Percentiles rank a stretch among this genome's conserved stretches.
phyloP scores from a whole-genome alignment of 2,888 invertebrate species.

The Phortica magna region DNA sequence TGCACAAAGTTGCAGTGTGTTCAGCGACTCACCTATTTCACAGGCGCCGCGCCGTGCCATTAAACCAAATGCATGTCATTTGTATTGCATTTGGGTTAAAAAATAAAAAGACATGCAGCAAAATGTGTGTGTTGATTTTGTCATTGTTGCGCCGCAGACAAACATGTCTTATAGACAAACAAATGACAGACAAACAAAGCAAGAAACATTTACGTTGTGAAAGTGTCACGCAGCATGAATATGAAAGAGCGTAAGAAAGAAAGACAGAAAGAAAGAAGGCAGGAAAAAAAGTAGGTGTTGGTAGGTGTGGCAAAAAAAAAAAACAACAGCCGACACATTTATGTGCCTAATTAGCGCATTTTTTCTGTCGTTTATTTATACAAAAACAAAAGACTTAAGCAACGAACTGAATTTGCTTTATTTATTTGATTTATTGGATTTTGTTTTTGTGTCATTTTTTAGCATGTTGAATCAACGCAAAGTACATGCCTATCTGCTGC shows the following conservation, averaged over 20 bases:
- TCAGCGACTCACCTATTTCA: background rate
- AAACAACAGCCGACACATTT: too few species aligned
- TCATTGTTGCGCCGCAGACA: background rate
- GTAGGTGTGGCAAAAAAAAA: too few species aligned
- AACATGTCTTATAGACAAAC: background rate
- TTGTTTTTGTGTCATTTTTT: conserved; percentile 30
- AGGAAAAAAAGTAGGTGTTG: too few species aligned
- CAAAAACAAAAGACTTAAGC: conserved; percentile 50
- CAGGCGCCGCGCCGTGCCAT: background rate
- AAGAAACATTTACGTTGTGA: background rate
- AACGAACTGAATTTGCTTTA: conserved; percentile 45
- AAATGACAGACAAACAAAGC: conserved; percentile 1
- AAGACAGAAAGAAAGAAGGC: too few species aligned
- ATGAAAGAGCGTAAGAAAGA: too few species aligned
- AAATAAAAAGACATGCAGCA: too few species aligned
- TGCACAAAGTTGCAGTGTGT: background rate
- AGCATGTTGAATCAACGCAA: conserved; percentile 84
- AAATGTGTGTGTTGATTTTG: too few species aligned
- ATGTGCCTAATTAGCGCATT: background rate
- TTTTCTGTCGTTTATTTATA: background rate
- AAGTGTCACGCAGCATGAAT: too few species aligned
- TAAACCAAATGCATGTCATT: too few species aligned
- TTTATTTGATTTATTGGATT: too few species aligned
- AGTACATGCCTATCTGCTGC: conserved; percentile 83
- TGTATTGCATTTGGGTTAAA: too few species aligned